Evolutionary conservation across 1,140 invertebrate genomes (phyloP).

Genomic region (Dreissena polymorpha): DNA sequence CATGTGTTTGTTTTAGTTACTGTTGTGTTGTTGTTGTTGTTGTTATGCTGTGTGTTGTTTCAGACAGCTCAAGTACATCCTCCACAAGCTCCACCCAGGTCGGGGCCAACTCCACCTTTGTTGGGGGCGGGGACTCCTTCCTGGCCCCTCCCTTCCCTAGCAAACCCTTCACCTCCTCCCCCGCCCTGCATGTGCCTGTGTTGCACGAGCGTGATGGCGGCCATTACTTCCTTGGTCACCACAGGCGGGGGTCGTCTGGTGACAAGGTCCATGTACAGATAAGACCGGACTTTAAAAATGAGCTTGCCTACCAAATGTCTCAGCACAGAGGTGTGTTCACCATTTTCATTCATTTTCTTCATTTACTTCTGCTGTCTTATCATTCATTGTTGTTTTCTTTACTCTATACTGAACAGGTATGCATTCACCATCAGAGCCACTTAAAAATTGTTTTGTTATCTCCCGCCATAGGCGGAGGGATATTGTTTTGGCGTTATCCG

Average conservation of each 20-base stretch:
- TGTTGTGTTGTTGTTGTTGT: not conserved
- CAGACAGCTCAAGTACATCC: slow-evolving; percentile 62
- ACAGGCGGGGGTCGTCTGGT: slow-evolving; percentile 74
- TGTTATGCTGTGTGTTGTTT: slow-evolving; percentile 38
- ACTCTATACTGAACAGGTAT: too few relatives aligned
- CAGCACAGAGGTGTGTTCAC: slow-evolving; percentile 65
- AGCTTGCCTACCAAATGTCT: slow-evolving; percentile 64
- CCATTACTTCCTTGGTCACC: slow-evolving; percentile 61
- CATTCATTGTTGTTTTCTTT: not conserved
- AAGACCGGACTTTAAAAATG: slow-evolving; percentile 73
- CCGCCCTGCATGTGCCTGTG: slow-evolving; percentile 62
- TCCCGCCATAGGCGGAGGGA: too few relatives aligned
- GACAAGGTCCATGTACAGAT: slow-evolving; percentile 75
- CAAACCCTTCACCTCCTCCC: slow-evolving; percentile 69
- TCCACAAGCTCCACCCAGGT: slow-evolving; percentile 54
- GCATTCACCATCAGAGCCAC: not conserved
- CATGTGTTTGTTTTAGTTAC: slow-evolving; percentile 5
- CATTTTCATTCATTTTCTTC: not conserved
- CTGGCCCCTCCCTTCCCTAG: slow-evolving; percentile 47
- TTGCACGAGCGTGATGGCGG: not conserved
- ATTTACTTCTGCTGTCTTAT: not conserved
- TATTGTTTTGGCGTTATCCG: too few relatives aligned
- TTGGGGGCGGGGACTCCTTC: slow-evolving; percentile 19
- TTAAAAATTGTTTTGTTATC: not conserved
- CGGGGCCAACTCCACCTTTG: slow-evolving; percentile 10